A percentile compares a stretch with the other conserved stretches of the same genome.
phyloP scores from a whole-genome alignment of 1,140 invertebrate species.

The Drosophila fuyamai region DNA sequence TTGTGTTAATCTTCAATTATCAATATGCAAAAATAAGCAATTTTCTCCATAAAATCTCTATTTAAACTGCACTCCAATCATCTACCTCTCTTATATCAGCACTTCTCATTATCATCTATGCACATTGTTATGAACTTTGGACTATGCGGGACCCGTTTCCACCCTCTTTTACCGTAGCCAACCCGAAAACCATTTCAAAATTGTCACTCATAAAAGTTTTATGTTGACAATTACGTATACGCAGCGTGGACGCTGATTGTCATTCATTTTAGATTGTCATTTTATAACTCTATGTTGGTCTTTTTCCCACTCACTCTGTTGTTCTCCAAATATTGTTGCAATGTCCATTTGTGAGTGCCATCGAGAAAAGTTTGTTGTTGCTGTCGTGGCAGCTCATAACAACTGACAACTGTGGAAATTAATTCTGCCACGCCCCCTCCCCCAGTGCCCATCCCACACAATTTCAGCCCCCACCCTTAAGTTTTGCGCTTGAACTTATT shows the following conservation, averaged over 20 bases:
- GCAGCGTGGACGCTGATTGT: slow-evolving; percentile 70
- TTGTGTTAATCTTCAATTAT: not conserved
- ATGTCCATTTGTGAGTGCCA: slow-evolving; percentile 66
- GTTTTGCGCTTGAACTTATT: slow-evolving; percentile 71
- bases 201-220: slow-evolving; percentile 80
- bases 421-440: slow-evolving; percentile 39
- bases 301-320: not conserved
- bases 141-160: slow-evolving; percentile 12
- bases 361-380: slow-evolving; percentile 58
- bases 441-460: not conserved
- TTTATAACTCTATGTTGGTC: slow-evolving; percentile 19
- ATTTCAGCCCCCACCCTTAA: slow-evolving; percentile 31
- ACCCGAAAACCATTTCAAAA: slow-evolving; percentile 58
- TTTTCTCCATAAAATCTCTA: not conserved
- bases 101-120: slow-evolving; percentile 57
- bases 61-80: not conserved
- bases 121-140: slow-evolving; percentile 45
- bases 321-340: slow-evolving; percentile 46
- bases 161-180: slow-evolving; percentile 12
- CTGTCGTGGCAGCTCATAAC: slow-evolving; percentile 48
- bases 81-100: not conserved
- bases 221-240: slow-evolving; percentile 72
- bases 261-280: slow-evolving; percentile 41
- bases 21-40: slow-evolving; percentile 1
- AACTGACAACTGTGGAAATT: slow-evolving; percentile 80